phyloP scores from a whole-genome alignment of 2,888 invertebrate genomes.

The Agonopterix subpropinquella region DNA sequence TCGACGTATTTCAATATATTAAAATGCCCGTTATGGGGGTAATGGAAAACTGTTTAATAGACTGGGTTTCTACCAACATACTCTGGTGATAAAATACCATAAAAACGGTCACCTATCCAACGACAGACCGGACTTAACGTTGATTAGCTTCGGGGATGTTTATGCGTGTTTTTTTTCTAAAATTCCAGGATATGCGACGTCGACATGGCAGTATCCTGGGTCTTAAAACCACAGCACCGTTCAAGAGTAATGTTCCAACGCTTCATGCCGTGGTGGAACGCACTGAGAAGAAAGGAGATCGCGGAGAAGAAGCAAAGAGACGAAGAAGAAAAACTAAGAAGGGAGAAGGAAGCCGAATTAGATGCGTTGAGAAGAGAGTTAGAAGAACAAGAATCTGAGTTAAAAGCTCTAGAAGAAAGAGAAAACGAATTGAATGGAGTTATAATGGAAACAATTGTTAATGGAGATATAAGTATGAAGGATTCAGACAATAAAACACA shows the following conservation, averaged over 20 bases:
- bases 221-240: slow-evolving; percentile 68
- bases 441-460: background rate
- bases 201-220: slow-evolving; percentile 66
- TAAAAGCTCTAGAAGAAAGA: background rate
- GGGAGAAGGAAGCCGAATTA: slow-evolving; percentile 2
- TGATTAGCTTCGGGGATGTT: too few relatives aligned
- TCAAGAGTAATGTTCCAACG: slow-evolving; percentile 66
- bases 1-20: too few relatives aligned
- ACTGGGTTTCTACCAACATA: too few relatives aligned
- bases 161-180: background rate
- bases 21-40: too few relatives aligned
- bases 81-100: too few relatives aligned
- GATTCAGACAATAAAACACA: background rate
- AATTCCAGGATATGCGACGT: slow-evolving; percentile 64
- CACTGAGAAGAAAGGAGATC: slow-evolving; percentile 46
- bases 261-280: slow-evolving; percentile 70
- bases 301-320: slow-evolving; percentile 46
- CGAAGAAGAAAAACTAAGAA: slow-evolving; percentile 20
- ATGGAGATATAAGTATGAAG: background rate
- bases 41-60: too few relatives aligned
- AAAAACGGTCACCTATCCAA: too few relatives aligned
- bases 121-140: too few relatives aligned
- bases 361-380: slow-evolving; percentile 5
- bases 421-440: background rate
- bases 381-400: background rate